Evolutionary conservation across 2,113 vertebrate genomes (phyloP), one percentile per base, ranked within the genome.

Genomic region (Antechinus flavipes): DNA sequence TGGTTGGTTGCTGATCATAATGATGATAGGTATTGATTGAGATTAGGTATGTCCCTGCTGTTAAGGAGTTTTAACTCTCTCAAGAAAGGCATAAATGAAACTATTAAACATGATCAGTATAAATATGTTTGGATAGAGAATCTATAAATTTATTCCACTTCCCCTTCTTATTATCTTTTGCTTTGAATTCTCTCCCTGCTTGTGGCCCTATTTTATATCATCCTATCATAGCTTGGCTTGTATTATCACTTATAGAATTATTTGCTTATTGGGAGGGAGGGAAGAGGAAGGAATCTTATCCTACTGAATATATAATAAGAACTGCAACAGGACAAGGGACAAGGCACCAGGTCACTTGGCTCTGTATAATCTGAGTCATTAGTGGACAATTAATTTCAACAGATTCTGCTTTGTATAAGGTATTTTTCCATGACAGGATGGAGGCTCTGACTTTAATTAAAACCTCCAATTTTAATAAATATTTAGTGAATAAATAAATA

Each of bases 31-130:
- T 16, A 68, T 68, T 68, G 61, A 68, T 92, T 91, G 92, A 92
- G 91, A 95, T 95, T 90, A 91, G 46, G 76, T 89, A 53, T 42
- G 91, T 90, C 46, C 49, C 46, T 90, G 46, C 61, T 91, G 42
- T 53, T 58, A 89, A 94, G 91, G 93, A 93, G n/a, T 92, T 93
- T 93, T 91, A 93, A 92, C 91, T 61, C 58, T 95, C 52, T n/a
- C 54, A 26, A 90, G 93, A 94, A 68, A 11, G 61, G 35, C 11
- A 58, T 11, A 90, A 96, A 55, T 89, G 46, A 95, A 52, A 61
- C 89, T 22, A 58, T 11, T 30, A 2, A 1, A 91, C 95, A 49
- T 56, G 19, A 12, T 23, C 26, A 46, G 50, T 10, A 9, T 89
- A 61, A 91, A 76, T 93, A 53, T 94, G 52, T 93, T 35, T 61